phyloP scores from a whole-genome alignment of 1,140 invertebrate species.

The Solenopsis invicta region DNA sequence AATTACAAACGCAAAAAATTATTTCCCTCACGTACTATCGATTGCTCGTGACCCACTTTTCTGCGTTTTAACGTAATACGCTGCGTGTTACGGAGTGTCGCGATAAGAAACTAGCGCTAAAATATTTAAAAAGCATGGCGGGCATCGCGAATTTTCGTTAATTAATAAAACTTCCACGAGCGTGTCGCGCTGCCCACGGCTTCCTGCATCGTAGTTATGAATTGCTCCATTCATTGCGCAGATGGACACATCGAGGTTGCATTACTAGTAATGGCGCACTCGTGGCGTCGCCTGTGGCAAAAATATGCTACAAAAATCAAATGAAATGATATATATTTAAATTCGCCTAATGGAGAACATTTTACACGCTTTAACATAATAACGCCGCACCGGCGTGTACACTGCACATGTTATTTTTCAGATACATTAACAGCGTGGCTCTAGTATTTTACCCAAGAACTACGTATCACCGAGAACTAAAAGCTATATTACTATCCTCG shows the following conservation, averaged over 20 bases:
- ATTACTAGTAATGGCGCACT: conserved; percentile 34
- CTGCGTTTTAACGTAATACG: conserved; percentile 41
- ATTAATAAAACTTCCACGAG: conserved; percentile 39
- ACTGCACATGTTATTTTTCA: conserved; percentile 31
- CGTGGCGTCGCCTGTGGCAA: neutral
- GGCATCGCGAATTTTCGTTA: conserved; percentile 49
- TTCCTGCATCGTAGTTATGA: conserved; percentile 10
- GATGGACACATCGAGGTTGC: conserved; percentile 32
- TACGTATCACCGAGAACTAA: conserved; percentile 38
- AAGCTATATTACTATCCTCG: conserved; percentile 46
- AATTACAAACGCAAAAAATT: conserved; percentile 42
- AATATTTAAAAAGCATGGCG: conserved; percentile 49
- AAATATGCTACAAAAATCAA: conserved; percentile 23
- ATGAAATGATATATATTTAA: conserved; percentile 44
- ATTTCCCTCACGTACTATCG: conserved; percentile 47
- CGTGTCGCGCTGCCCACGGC: neutral
- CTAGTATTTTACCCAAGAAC: conserved; percentile 29
- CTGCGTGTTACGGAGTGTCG: conserved; percentile 26
- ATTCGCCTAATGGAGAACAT: conserved; percentile 43
- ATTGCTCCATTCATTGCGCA: conserved; percentile 18
- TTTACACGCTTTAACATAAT: conserved; percentile 33
- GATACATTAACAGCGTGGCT: neutral
- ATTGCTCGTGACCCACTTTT: conserved; percentile 50
- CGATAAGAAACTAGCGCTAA: conserved; percentile 49
- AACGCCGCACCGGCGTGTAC: neutral